Conservation (phyloP, 2,888 invertebrate species). For the Escarpia spicata region DNA sequence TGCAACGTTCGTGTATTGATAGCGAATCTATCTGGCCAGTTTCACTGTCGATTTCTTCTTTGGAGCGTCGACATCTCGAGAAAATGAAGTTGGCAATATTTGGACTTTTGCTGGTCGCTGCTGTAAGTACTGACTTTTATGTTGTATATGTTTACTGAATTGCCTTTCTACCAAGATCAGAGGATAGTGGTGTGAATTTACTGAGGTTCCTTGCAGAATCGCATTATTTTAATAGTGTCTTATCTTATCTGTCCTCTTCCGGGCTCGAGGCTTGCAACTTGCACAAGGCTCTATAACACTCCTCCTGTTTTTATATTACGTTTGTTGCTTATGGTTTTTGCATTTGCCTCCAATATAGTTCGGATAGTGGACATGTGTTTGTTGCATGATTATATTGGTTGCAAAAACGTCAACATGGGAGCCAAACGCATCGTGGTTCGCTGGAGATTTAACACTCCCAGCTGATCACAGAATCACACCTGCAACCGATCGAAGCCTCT, state of each 20-base stretch:
- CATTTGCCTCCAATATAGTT: too few relatives aligned
- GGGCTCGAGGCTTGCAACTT: too few relatives aligned
- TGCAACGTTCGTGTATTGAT: background rate
- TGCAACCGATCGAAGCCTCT: background rate
- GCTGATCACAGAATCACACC: too few relatives aligned
- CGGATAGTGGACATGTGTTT: background rate
- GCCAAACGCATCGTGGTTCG: background rate
- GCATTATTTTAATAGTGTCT: background rate
- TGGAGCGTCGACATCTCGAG: background rate
- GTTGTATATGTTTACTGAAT: background rate
- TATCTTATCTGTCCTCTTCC: background rate
- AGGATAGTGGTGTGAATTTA: background rate
- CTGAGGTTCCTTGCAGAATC: background rate
- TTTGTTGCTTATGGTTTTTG: too few relatives aligned
- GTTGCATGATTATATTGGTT: background rate
- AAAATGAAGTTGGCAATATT: background rate
- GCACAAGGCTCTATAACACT: too few relatives aligned
- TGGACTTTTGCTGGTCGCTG: constrained; percentile 11
- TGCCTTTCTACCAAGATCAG: background rate
- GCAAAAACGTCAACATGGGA: background rate
- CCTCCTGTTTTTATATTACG: too few relatives aligned
- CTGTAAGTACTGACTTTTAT: background rate
- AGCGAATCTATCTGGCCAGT: background rate
- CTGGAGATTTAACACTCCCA: too few relatives aligned
- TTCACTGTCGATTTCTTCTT: background rate